Evolutionary conservation across 2,797 vertebrate species (phyloP).

Genomic region (Hybognathus amarus): DNA sequence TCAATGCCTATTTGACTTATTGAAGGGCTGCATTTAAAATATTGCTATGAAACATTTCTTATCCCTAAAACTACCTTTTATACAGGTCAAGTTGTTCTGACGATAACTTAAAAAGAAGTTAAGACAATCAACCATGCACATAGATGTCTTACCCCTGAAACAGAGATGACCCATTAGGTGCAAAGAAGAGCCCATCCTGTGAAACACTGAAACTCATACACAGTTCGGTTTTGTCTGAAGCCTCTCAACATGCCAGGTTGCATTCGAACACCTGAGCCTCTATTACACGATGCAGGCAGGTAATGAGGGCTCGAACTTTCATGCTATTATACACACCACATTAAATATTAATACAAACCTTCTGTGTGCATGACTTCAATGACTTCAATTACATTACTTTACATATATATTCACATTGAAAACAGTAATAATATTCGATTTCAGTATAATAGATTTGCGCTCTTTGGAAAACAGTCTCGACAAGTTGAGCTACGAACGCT

Average conservation of each 20-base stretch:
- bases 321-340: constrained; percentile 65
- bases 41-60: no score
- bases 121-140: not conserved
- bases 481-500: no score
- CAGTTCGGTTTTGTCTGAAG: constrained; percentile 15
- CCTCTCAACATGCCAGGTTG: constrained; percentile 65
- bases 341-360: constrained; percentile 75
- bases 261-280: constrained; percentile 70
- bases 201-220: not conserved
- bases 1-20: not conserved
- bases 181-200: constrained; percentile 69
- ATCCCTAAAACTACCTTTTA: not conserved
- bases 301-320: constrained; percentile 80
- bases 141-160: constrained; percentile 80
- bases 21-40: not conserved
- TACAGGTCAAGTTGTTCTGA: not conserved
- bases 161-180: constrained; percentile 73
- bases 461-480: no score
- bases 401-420: no score
- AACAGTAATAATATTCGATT: not conserved
- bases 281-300: constrained; percentile 75
- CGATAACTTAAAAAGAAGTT: not conserved
- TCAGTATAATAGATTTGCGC: no score
- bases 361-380: not conserved
- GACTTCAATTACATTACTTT: not conserved